These are phyloP conservation scores for Aphidius gifuensis DNA, from an alignment of 1,140 invertebrate genomes.

Conservation along the genomic window DNA sequence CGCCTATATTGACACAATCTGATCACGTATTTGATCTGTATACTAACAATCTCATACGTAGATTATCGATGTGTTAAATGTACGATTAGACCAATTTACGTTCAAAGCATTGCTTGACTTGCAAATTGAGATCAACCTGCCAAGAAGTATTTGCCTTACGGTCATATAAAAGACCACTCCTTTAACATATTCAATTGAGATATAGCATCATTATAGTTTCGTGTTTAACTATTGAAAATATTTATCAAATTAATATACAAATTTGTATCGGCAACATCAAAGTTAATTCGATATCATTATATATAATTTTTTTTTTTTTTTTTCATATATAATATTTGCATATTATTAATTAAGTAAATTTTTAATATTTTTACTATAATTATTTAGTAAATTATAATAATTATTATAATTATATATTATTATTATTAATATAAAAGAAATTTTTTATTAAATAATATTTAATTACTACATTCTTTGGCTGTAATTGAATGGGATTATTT, in stretches of 20 bases:
- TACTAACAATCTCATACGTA: constrained; percentile 8
- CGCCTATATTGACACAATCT: not conserved
- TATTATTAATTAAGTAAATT: no score
- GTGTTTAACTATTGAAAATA: constrained; percentile 7
- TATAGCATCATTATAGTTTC: constrained; percentile 11
- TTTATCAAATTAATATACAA: no score
- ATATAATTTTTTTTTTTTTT: not conserved
- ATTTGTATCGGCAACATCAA: constrained; percentile 4
- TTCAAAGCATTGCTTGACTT: constrained; percentile 18
- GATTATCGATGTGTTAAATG: constrained; percentile 18
- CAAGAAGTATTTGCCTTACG: constrained; percentile 17
- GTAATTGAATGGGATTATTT: no score
- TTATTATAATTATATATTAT: no score
- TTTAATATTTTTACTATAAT: no score
- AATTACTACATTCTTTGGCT: no score
- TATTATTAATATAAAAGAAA: no score
- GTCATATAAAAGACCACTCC: constrained; percentile 21
- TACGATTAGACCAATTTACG: constrained; percentile 21
- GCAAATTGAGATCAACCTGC: constrained; percentile 20
- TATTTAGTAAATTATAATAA: no score
- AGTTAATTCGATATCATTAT: not conserved
- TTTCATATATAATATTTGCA: not conserved
- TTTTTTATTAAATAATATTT: no score
- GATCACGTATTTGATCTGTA: constrained; percentile 9
- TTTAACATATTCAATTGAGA: constrained; percentile 14